Evolutionary conservation across 2,113 vertebrate species (phyloP).

Genomic region (Odontophorus gujanensis): DNA sequence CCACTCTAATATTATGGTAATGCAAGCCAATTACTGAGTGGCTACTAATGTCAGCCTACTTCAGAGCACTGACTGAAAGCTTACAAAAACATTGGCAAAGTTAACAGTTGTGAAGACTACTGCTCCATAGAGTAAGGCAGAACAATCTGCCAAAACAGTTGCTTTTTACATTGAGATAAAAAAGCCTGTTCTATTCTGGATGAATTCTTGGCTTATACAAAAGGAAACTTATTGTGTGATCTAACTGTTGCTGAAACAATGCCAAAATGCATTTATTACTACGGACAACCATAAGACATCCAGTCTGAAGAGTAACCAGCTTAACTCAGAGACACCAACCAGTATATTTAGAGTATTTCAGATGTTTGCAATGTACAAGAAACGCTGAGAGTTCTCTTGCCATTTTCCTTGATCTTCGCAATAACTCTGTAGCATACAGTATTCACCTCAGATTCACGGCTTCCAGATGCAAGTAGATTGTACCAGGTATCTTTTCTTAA

Average conservation of each 20-base stretch:
- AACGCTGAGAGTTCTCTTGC: rapidly evolving
- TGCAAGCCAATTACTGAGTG: neutral
- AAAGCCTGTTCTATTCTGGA: neutral
- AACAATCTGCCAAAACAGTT: conserved; percentile 10
- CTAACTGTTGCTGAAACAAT: neutral
- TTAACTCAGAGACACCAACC: neutral
- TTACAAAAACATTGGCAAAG: neutral
- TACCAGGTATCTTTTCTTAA: neutral
- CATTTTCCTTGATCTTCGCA: neutral
- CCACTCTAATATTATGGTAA: neutral
- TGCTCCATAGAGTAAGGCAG: neutral
- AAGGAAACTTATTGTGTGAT: neutral
- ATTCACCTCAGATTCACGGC: neutral
- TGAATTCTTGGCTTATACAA: neutral
- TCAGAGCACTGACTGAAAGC: neutral
- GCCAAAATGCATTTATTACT: neutral
- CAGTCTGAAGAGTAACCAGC: neutral
- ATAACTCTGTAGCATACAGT: neutral
- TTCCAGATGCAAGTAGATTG: neutral
- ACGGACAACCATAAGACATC: neutral
- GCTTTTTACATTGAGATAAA: neutral
- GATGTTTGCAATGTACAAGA: rapidly evolving
- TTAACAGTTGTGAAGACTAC: neutral
- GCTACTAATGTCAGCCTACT: neutral
- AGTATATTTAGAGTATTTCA: neutral